These are phyloP conservation scores for Amia ocellicauda DNA, from an alignment of 2,113 vertebrate genomes.

Conservation along the genomic window DNA sequence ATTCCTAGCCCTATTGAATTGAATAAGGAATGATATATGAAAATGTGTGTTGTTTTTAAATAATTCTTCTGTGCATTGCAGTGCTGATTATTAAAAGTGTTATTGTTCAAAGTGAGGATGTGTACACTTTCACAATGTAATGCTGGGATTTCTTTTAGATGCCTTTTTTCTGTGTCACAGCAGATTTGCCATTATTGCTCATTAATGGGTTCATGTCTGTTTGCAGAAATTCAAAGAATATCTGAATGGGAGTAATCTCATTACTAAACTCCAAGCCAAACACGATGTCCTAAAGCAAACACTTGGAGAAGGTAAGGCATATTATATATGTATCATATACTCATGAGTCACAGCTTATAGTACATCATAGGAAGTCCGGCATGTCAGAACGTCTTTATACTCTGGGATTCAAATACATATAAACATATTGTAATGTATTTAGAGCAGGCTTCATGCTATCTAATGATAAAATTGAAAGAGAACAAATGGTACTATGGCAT, in stretches of 20 bases:
- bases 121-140: not conserved
- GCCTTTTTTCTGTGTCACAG: too few species aligned
- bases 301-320: slow-evolving; percentile 71
- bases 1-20: too few species aligned
- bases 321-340: not conserved
- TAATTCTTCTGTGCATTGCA: not conserved
- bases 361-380: too few species aligned
- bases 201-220: slow-evolving; percentile 7
- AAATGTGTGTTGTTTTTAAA: too few species aligned
- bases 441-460: too few species aligned
- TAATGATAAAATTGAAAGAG: not conserved
- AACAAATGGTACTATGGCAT: not conserved
- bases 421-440: too few species aligned
- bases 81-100: too few species aligned
- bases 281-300: slow-evolving; percentile 78
- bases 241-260: slow-evolving; percentile 79
- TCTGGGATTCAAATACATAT: not conserved
- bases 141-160: too few species aligned
- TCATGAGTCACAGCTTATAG: not conserved
- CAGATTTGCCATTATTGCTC: too few species aligned
- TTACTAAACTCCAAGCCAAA: slow-evolving; percentile 80
- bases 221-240: slow-evolving; percentile 78
- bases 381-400: too few species aligned
- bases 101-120: too few species aligned
- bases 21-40: too few species aligned